Base-by-base conservation (phyloP, 2,888 invertebrate species). In the Agriopis aurantiaria region DNA sequence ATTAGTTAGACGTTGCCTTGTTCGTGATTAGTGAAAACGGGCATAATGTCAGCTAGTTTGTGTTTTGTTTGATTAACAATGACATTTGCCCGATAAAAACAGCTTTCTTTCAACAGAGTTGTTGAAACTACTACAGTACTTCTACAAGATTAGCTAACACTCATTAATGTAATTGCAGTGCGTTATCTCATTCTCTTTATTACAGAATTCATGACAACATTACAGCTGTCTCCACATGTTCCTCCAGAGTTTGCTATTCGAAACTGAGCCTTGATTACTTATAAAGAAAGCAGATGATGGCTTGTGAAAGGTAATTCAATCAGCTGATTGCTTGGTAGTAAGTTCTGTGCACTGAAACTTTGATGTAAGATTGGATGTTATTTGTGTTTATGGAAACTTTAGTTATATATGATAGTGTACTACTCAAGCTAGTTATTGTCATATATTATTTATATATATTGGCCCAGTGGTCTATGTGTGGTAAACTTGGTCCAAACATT, bases 311-410 rank as follows among this genome's bases (percentile, higher is more conserved):
- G 57, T 62, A 67, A 65, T 76, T 75, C 75, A 75, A 78, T 79
- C 77, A 79, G 77, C 73, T 78, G 79, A 78, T 79, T 79, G 78
- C 74, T n/a, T 58, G 33, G 46, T 10, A 41, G 40, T 33, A 33
- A 68, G 58, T 56, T 55, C 60, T 61, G 48, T 71, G 66, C 62
- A 67, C 10, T 63, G 61, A 66, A 70, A 66, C 58, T 71, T 67
- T 59, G 63, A 67, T 71, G 58, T 58, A 49, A 51, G 69, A 69
- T 61, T 65, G 51, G 60, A 56, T 57, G 65, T 60, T 57, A 65
- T 69, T 59, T 64, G 64, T 67, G 48, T 48, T 62, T 62, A 53
- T 62, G 45, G 62, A 45, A 62, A 43, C 23, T 62, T 53, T 1
- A 58, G 46, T 23, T 33, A 12, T 12, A 14, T 11, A 48, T 48